phyloP scores from a whole-genome alignment of 2,888 invertebrate species.

The Lymantria dispar region DNA sequence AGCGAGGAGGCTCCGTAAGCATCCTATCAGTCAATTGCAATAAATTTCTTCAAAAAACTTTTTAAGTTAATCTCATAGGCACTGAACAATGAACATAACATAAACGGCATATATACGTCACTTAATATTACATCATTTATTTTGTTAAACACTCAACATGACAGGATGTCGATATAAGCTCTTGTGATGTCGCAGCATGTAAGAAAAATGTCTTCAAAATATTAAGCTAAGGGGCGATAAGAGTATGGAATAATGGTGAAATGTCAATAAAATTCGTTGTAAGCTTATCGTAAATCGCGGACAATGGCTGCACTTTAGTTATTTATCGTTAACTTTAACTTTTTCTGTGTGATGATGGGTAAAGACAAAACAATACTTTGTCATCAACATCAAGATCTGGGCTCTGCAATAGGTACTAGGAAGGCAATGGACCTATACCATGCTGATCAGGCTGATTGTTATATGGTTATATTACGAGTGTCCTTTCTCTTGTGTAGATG shows the following conservation, averaged over 20 bases:
- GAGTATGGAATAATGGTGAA: constrained; percentile 7
- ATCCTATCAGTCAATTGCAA: neutral
- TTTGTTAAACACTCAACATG: constrained; percentile 41
- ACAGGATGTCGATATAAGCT: constrained; percentile 44
- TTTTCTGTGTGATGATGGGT: too few relatives aligned
- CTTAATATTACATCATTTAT: constrained; percentile 30
- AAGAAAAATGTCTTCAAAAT: constrained; percentile 20
- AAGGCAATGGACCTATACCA: too few relatives aligned
- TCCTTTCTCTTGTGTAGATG: too few relatives aligned
- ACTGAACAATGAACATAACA: constrained; percentile 3
- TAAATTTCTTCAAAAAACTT: neutral
- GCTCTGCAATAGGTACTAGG: too few relatives aligned
- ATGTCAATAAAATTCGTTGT: constrained; percentile 3
- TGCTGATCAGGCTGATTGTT: too few relatives aligned
- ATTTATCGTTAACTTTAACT: constrained; percentile 3
- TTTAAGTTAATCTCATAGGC: constrained; percentile 9
- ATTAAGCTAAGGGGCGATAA: constrained; percentile 11
- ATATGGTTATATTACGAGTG: too few relatives aligned
- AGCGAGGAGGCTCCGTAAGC: too few relatives aligned
- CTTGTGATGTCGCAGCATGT: constrained; percentile 25
- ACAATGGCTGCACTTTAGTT: constrained; percentile 1
- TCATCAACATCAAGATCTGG: too few relatives aligned
- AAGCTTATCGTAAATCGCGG: constrained; percentile 3
- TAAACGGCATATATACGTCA: constrained; percentile 12
- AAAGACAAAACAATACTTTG: too few relatives aligned